These are phyloP conservation scores for Nomada fucata DNA, from an alignment of 2,888 invertebrate genomes.

Conservation along the genomic window DNA sequence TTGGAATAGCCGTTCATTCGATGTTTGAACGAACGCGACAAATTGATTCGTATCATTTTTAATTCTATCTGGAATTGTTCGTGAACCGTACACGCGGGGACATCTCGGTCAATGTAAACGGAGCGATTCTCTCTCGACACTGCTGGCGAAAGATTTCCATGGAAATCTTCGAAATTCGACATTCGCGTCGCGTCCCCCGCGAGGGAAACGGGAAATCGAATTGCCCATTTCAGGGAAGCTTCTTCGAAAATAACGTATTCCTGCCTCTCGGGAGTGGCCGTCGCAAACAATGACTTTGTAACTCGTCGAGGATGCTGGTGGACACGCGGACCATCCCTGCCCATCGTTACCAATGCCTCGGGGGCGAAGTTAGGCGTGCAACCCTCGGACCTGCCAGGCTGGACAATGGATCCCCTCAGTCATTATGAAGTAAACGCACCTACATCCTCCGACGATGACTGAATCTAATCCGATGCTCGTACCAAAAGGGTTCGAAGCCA, in stretches of 20 bases:
- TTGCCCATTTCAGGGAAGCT: neutral
- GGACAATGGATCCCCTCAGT: constrained; percentile 74
- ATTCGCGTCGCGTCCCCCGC: neutral
- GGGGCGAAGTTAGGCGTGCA: constrained; percentile 65
- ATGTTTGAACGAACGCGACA: no score
- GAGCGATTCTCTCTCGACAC: no score
- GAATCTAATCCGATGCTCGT: constrained; percentile 80
- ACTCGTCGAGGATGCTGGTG: constrained; percentile 64
- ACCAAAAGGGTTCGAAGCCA: constrained; percentile 56
- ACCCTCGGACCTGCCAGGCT: constrained; percentile 60
- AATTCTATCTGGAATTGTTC: no score
- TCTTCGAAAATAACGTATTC: constrained; percentile 64
- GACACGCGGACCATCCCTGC: constrained; percentile 51
- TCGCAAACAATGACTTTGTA: constrained; percentile 74
- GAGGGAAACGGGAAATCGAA: constrained; percentile 3
- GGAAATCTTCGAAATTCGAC: neutral
- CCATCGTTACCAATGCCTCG: constrained; percentile 58
- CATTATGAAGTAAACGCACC: constrained; percentile 78
- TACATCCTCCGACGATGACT: constrained; percentile 72
- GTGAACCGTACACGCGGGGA: no score
- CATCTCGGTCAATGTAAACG: no score
- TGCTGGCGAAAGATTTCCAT: neutral
- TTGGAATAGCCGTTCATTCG: no score
- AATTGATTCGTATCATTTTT: no score
- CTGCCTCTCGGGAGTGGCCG: constrained; percentile 63